phyloP scores from a whole-genome alignment of 1,140 invertebrate species.

The Drosophila setifemur region DNA sequence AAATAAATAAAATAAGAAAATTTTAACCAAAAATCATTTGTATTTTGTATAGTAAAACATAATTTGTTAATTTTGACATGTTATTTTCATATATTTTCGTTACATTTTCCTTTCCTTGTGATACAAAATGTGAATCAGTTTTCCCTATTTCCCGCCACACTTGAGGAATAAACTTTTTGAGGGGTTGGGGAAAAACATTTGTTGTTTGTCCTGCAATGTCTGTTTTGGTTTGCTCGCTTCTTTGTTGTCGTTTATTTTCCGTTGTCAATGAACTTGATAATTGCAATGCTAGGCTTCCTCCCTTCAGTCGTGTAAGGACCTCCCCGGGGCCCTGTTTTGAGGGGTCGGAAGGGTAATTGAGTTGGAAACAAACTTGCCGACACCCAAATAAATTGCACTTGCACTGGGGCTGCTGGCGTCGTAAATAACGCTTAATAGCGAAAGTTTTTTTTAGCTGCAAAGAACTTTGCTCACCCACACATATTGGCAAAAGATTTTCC shows the following conservation, averaged over 20 bases:
- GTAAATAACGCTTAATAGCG: constrained; percentile 52
- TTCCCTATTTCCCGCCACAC: constrained; percentile 19
- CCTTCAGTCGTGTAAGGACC: background rate
- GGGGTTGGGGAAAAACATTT: constrained; percentile 35
- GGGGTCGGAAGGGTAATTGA: constrained; percentile 54
- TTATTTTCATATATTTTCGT: background rate
- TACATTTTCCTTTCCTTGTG: background rate
- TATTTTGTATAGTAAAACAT: too few relatives aligned
- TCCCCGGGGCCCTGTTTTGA: constrained; percentile 39
- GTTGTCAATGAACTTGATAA: constrained; percentile 66
- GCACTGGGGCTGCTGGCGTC: constrained; percentile 2
- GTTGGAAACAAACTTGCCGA: constrained; percentile 59
- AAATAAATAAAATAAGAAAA: too few relatives aligned
- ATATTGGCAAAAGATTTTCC: constrained; percentile 32
- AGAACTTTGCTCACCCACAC: constrained; percentile 28
- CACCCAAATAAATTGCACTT: constrained; percentile 57
- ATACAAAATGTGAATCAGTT: constrained; percentile 32
- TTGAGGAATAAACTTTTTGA: constrained; percentile 39
- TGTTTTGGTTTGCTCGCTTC: constrained; percentile 10
- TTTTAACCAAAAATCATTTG: too few relatives aligned
- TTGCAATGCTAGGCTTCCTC: constrained; percentile 29
- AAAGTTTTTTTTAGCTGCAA: constrained; percentile 36
- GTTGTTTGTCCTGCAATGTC: constrained; percentile 43
- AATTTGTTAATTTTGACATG: too few relatives aligned
- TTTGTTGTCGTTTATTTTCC: constrained; percentile 3